Evolutionary conservation across 2,888 invertebrate genomes (phyloP), one percentile per base, ranked within the genome.

Genomic region (Smittia sp.): DNA sequence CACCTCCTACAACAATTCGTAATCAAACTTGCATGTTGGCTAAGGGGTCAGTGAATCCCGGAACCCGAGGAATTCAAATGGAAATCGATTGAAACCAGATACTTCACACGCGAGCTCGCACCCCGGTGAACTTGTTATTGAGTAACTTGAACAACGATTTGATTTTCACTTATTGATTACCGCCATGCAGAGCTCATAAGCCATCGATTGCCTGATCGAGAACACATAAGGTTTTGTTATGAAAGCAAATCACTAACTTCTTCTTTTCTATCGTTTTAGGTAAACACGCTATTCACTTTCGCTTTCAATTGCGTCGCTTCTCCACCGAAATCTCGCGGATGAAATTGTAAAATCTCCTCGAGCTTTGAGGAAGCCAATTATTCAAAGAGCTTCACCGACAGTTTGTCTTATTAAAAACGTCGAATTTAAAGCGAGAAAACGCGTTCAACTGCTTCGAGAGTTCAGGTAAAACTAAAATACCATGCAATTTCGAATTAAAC

Each of bases 201-300:
- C 46, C 4, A 46, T n/a, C 4, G 46, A 46, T 46, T 46, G 46
- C 46, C 2, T 3, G 15, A n/a, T 46, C 46, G 2, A 13, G n/a
- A 46, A 11, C 15, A n/a, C 46, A 3, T 46, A n/a, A n/a, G 2
- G 20, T 58, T 58, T 52, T 52, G 22, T 62, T 4, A 62, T 62
- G 22, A 62, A 62, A 62, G 6, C 22, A 24, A 62, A 54, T 72
- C 38, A 62, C 32, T 72, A 72, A 72, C 25, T 27, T 70, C 24
- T 27, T 72, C 54, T 62, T 38, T 22, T 38, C 1, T 72, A 15
- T 72, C 52, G 7, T 72, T 72, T 38, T 32, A 72, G 72, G 72
- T 72, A 72, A 72, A 58, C 27, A 52, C 15, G 18, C 20, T 27
- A 69, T 52, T 73, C 62, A 65, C 65, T 73, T 73, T 46, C 46